Base-by-base conservation (phyloP, 1,140 invertebrate species). In the Pomacea maculata region DNA sequence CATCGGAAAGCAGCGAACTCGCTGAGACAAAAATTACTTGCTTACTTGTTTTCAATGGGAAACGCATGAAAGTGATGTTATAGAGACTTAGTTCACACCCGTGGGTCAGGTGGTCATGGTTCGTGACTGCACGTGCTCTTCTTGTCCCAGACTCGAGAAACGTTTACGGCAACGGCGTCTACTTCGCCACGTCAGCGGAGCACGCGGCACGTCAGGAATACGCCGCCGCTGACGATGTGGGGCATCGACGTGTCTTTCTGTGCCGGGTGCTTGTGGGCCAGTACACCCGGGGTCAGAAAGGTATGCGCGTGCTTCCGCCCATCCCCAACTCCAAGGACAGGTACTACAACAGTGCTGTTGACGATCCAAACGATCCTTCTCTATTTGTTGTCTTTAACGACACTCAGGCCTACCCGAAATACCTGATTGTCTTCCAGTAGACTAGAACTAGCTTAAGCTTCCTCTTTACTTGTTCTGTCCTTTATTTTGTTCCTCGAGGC, bases 341-440 rank as follows among this genome's bases (percentile, higher is more conserved):
- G 45, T 73, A 82, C 9, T 89, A 85, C 75, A 85, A 89, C 75
- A 86, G 80, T 57, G 85, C 84, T 1, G 86, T 87, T 0, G 81
- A 89, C 70, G 71, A 84, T 67, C 5, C 67, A 8, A 74, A 74
- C 6, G 83, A 76, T 61, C 85, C 87, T 1, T 34, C 25, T 14
- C 85, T 88, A n/a, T 89, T 83, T 73, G 86, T 89, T 14, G 87
- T 88, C 17, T 89, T 88, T 71, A 83, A 83, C 81, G 88, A 89
- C 73, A 86, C 85, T 7, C 87, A 88, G 73, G 87, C 87, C 19
- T 89, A 89, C 70, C 88, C 88, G 29, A 85, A 87, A 19, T 89
- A 87, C 74, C 77, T 86, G 9, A 82, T 89, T 29, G 73, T 78
- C 54, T 81, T 79, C 68, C 12, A 82, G 15, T 83, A 45, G n/a